phyloP scores from a whole-genome alignment of 2,888 invertebrate genomes.

The Drosophila neutralis region DNA sequence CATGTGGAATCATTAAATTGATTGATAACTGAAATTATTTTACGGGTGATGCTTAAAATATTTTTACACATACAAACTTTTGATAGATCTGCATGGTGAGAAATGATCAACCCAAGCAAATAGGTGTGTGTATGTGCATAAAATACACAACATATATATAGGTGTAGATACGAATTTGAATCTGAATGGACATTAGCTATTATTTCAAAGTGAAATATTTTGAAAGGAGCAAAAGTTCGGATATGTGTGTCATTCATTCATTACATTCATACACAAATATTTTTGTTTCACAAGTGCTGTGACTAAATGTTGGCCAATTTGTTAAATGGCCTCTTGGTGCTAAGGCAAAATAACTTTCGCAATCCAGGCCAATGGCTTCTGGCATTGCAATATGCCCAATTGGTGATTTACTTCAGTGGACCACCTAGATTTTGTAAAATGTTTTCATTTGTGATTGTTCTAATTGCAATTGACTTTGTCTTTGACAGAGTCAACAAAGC shows the following conservation, averaged over 20 bases:
- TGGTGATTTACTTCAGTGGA: constrained; percentile 21
- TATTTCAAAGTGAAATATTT: constrained; percentile 2
- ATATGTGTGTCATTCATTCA: background rate
- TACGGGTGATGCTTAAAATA: too few species aligned
- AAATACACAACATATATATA: background rate
- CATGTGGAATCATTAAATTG: too few species aligned
- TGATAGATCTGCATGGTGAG: too few species aligned
- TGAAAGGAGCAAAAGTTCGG: constrained; percentile 2
- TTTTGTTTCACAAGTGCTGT: background rate
- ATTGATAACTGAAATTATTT: too few species aligned
- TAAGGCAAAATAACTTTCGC: constrained; percentile 12
- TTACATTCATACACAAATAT: background rate
- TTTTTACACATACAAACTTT: too few species aligned
- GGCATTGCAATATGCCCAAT: constrained; percentile 29
- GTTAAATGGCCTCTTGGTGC: constrained; percentile 30
- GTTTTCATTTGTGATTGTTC: constrained; percentile 44
- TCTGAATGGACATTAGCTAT: background rate
- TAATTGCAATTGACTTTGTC: constrained; percentile 51
- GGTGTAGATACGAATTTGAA: background rate
- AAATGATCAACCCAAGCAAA: too few species aligned
- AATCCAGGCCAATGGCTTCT: constrained; percentile 24
- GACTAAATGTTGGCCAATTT: constrained; percentile 41
- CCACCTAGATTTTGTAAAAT: constrained; percentile 27
- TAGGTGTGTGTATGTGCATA: background rate
- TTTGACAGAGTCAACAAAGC: constrained; percentile 11